phyloP scores from a whole-genome alignment of 2,113 vertebrate genomes.

The Engystomops pustulosus region DNA sequence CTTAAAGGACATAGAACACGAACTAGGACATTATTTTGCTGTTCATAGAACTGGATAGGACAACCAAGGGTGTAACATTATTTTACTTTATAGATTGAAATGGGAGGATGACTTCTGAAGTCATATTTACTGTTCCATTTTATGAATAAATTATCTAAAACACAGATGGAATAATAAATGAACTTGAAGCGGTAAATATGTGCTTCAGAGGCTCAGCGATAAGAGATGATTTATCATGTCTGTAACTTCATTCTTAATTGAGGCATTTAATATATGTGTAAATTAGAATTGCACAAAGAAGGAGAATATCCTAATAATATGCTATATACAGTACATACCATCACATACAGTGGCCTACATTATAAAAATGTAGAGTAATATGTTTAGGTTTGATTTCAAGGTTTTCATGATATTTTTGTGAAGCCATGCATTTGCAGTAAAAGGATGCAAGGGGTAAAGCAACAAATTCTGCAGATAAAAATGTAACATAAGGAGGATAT shows the following conservation, averaged over 20 bases:
- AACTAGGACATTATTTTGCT: conserved; percentile 31
- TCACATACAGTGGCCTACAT: no score
- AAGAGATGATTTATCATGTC: no score
- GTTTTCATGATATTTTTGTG: not conserved
- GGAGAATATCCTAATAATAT: no score
- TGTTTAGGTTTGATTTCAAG: no score
- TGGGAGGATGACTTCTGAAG: not conserved
- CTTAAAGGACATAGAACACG: conserved; percentile 31
- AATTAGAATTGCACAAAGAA: no score
- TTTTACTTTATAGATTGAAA: not conserved
- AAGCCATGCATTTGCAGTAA: not conserved
- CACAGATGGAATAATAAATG: not conserved
- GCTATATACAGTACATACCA: no score
- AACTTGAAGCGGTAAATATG: conserved; percentile 19
- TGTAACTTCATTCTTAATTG: no score
- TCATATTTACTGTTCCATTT: conserved; percentile 25
- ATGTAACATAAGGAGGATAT: conserved; percentile 2
- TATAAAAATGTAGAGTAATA: no score
- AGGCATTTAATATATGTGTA: no score
- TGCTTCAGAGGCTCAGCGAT: no score
- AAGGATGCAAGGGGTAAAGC: not conserved
- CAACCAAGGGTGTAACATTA: conserved; percentile 35
- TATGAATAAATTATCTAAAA: conserved; percentile 21
- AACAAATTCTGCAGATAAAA: not conserved
- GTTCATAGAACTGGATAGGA: conserved; percentile 38